A percentile compares a stretch with the other conserved stretches of the same genome.
phyloP scores from a whole-genome alignment of 2,797 vertebrate species.

The Spinus pinus region DNA sequence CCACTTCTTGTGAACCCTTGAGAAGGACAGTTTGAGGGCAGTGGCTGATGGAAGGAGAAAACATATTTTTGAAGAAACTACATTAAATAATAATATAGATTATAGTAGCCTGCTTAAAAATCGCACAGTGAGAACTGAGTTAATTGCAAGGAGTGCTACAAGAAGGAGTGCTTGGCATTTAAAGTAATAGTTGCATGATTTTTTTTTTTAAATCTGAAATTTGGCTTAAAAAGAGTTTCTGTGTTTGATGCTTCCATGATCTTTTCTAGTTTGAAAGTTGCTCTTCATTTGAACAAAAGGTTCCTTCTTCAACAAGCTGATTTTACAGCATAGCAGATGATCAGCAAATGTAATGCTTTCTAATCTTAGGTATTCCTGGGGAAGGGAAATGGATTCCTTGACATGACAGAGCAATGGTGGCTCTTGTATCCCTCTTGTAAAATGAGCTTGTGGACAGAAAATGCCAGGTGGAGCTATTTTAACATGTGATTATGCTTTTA shows the following conservation, averaged over 20 bases:
- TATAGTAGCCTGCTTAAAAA: neutral
- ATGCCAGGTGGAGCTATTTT: neutral
- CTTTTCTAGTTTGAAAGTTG: neutral
- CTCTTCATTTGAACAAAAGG: neutral
- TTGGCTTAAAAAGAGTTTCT: neutral
- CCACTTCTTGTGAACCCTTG: neutral
- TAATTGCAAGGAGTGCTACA: neutral
- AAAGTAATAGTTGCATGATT: neutral
- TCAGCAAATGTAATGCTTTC: neutral
- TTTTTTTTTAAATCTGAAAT: neutral
- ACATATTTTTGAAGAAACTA: neutral
- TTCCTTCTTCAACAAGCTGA: neutral
- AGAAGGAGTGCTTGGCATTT: neutral
- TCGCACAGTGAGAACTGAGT: neutral
- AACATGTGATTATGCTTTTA: neutral
- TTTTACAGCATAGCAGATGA: neutral
- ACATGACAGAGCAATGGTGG: neutral
- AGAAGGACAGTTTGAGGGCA: neutral
- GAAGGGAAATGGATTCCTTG: neutral
- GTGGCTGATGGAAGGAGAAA: neutral
- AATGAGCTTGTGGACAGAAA: neutral
- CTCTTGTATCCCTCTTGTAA: neutral
- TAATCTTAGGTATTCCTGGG: neutral
- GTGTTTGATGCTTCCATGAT: neutral
- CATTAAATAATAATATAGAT: neutral